Conservation (phyloP, 2,113 vertebrate genomes). For the Gasterosteus aculeatus region DNA sequence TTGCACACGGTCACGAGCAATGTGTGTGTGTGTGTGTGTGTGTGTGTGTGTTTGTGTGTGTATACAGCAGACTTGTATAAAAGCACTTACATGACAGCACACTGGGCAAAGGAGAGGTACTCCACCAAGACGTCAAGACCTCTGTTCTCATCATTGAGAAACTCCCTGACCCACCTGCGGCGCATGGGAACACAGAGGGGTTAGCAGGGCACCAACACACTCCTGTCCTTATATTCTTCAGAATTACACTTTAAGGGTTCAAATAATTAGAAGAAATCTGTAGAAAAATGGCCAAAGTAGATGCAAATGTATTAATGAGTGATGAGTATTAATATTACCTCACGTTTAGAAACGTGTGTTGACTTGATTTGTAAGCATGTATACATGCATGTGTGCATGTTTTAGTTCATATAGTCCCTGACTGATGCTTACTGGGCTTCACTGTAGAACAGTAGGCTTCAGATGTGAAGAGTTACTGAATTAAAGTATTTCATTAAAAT, state of each 20-base stretch:
- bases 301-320: background rate
- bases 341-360: background rate
- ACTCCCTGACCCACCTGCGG: slow-evolving; percentile 96
- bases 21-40: slow-evolving; percentile 18
- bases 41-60: slow-evolving; percentile 24
- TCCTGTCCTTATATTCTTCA: slow-evolving; percentile 33
- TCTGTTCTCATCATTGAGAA: slow-evolving; percentile 96
- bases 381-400: background rate
- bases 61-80: slow-evolving; percentile 3
- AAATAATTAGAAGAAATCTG: background rate
- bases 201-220: slow-evolving; percentile 53
- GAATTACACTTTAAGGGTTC: background rate
- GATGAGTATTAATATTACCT: slow-evolving; percentile 4
- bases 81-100: slow-evolving; percentile 92
- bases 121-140: slow-evolving; percentile 96
- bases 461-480: background rate
- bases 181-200: slow-evolving; percentile 43
- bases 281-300: background rate
- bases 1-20: slow-evolving; percentile 8
- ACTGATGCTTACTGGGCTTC: background rate
- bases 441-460: background rate
- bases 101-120: slow-evolving; percentile 96
- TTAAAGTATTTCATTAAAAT: background rate
- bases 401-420: background rate
- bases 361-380: background rate